Conservation (phyloP, 2,113 vertebrate genomes). For the Ahaetulla prasina region DNA sequence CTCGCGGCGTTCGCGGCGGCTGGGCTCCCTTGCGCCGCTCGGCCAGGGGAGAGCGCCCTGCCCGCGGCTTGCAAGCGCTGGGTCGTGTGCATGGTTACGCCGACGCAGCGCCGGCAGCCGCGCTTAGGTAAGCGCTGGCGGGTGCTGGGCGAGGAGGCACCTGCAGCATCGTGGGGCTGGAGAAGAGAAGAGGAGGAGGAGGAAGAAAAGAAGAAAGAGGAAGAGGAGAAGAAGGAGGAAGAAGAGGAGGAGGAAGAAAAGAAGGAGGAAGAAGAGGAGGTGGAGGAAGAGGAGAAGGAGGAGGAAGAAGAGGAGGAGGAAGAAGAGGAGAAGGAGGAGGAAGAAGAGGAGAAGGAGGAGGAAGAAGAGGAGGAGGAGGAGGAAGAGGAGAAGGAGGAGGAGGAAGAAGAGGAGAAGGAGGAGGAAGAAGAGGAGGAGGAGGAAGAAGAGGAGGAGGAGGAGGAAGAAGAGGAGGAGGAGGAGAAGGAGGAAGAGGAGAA, state of each 20-base stretch:
- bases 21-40: neutral
- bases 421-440: fast-evolving
- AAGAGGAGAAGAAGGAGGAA: too few species aligned
- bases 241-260: fast-evolving
- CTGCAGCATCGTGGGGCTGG: neutral
- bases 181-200: neutral
- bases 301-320: fast-evolving
- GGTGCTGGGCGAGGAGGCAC: fast-evolving
- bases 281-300: fast-evolving
- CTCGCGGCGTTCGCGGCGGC: neutral
- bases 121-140: neutral
- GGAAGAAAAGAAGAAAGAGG: fast-evolving
- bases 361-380: fast-evolving
- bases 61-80: neutral
- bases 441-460: fast-evolving
- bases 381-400: fast-evolving
- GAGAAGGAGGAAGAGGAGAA: too few species aligned
- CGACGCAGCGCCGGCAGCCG: neutral
- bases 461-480: too few species aligned
- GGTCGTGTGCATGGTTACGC: neutral
- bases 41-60: neutral
- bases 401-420: too few species aligned
- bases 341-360: fast-evolving
- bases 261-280: fast-evolving
- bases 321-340: fast-evolving